These are phyloP conservation scores for Theristicus caerulescens DNA, from an alignment of 2,113 vertebrate species.

Conservation along the genomic window DNA sequence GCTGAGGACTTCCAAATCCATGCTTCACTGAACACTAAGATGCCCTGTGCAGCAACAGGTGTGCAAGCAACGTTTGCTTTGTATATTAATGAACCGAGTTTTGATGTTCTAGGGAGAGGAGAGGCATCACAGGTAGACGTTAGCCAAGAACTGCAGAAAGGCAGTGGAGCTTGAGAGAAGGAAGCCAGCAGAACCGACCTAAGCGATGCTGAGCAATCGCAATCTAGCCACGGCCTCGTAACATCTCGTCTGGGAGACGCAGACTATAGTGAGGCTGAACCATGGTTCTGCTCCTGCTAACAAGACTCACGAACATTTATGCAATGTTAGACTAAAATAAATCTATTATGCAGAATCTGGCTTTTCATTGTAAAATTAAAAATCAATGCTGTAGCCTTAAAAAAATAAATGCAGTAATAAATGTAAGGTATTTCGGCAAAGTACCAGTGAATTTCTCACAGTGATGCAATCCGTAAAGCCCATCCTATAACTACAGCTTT, in stretches of 20 bases:
- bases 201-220: background rate
- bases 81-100: background rate
- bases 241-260: background rate
- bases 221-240: too few species aligned
- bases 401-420: background rate
- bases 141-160: background rate
- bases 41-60: background rate
- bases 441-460: background rate
- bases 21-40: background rate
- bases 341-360: background rate
- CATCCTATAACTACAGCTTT: background rate
- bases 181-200: background rate
- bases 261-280: background rate
- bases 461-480: background rate
- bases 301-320: background rate
- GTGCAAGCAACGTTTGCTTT: background rate
- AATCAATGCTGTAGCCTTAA: background rate
- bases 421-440: background rate
- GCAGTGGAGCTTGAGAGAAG: background rate
- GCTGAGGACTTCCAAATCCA: background rate
- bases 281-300: background rate
- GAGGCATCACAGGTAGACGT: background rate
- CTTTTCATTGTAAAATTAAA: background rate
- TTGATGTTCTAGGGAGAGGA: background rate
- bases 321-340: background rate